A percentile compares a stretch with the other conserved stretches of the same genome.
Conservation (phyloP, 2,888 invertebrate genomes). For the Pherbina coryleti region DNA sequence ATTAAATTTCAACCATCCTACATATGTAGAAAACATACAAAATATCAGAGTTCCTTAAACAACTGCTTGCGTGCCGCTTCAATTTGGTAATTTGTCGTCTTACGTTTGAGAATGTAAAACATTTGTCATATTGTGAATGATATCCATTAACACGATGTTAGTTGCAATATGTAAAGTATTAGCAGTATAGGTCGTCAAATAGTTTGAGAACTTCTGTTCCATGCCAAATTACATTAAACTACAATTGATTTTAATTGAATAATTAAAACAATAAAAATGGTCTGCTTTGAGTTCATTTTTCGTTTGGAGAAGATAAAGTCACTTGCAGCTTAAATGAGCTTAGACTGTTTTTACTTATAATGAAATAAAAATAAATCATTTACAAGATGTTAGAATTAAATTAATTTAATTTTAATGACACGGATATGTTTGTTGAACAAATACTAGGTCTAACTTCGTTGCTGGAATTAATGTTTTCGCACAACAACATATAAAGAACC, state of each 20-base stretch:
- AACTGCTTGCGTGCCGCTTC: too few species aligned
- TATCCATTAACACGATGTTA: too few species aligned
- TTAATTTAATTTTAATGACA: constrained; percentile 31
- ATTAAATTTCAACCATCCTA: constrained; percentile 12
- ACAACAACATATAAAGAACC: constrained; percentile 14
- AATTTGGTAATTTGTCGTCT: too few species aligned
- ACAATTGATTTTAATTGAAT: constrained; percentile 39
- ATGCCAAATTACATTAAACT: neutral
- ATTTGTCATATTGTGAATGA: too few species aligned
- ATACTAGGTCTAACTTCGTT: neutral
- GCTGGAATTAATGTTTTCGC: neutral
- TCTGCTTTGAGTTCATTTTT: neutral
- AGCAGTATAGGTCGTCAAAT: neutral
- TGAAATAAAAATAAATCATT: neutral
- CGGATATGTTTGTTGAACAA: neutral
- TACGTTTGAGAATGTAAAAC: too few species aligned
- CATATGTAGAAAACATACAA: too few species aligned
- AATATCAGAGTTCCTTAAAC: too few species aligned
- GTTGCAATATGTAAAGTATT: too few species aligned
- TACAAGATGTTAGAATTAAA: constrained; percentile 13
- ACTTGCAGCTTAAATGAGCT: neutral
- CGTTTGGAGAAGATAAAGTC: neutral
- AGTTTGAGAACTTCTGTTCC: neutral
- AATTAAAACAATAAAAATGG: constrained; percentile 28
- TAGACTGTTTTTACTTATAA: neutral